phyloP scores from a whole-genome alignment of 1,140 invertebrate species.

The Caerostris extrusa region DNA sequence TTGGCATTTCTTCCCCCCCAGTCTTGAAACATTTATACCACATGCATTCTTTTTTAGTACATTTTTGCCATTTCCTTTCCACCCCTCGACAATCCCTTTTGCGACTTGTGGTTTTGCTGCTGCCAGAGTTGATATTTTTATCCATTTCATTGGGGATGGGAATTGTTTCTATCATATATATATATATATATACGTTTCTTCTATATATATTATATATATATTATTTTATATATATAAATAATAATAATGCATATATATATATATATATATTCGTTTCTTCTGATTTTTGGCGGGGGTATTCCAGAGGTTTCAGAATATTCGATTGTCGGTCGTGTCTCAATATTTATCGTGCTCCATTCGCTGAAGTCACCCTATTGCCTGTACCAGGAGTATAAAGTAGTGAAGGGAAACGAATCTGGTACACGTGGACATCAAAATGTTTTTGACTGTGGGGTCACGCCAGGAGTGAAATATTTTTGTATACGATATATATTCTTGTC shows the following conservation, averaged over 20 bases:
- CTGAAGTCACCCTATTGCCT: background rate
- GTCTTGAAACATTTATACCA: constrained; percentile 51
- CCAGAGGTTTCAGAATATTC: constrained; percentile 2
- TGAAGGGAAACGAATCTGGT: background rate
- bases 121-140: constrained; percentile 47
- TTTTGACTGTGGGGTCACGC: too few species aligned
- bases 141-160: background rate
- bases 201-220: too few species aligned
- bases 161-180: background rate
- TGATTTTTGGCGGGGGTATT: background rate
- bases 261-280: background rate
- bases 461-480: too few species aligned
- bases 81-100: background rate
- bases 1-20: constrained; percentile 29
- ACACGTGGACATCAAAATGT: background rate
- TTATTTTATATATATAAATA: too few species aligned
- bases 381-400: background rate
- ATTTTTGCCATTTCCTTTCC: background rate
- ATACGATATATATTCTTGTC: too few species aligned
- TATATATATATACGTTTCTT: background rate
- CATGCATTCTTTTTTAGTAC: background rate
- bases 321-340: constrained; percentile 29
- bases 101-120: background rate
- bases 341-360: constrained; percentile 24
- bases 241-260: too few species aligned